Evolutionary conservation across 1,140 invertebrate species (phyloP).

Genomic region (Macrosteles quadrilineatus): DNA sequence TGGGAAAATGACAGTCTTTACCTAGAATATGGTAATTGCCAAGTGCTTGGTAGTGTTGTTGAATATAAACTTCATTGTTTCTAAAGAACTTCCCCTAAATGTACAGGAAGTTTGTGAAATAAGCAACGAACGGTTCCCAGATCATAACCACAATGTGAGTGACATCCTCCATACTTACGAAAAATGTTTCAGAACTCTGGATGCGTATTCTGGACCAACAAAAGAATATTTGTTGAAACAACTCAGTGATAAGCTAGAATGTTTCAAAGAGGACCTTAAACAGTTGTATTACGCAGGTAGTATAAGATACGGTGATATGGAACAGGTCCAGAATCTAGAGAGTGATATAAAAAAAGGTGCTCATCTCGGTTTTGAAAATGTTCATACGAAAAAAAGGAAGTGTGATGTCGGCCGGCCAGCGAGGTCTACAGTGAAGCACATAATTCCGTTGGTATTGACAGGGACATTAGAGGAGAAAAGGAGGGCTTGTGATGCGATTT

Average conservation of each 20-base stretch:
- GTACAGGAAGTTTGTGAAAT: neutral
- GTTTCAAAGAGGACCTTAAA: slow-evolving; percentile 11
- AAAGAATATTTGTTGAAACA: neutral
- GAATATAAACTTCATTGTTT: too few species aligned
- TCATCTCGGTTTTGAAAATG: neutral
- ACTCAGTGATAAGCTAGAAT: neutral
- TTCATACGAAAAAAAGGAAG: neutral
- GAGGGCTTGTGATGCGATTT: neutral
- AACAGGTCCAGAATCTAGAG: neutral
- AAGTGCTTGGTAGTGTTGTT: too few species aligned
- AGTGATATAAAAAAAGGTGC: neutral
- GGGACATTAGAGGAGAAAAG: neutral
- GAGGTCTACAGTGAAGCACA: neutral
- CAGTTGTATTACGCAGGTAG: neutral
- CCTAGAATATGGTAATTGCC: too few species aligned
- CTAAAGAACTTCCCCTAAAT: neutral
- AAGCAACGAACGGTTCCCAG: neutral
- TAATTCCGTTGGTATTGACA: slow-evolving; percentile 3
- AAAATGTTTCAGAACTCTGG: neutral
- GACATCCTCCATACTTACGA: slow-evolving; percentile 2
- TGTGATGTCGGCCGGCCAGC: neutral
- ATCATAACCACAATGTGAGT: neutral
- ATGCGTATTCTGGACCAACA: neutral
- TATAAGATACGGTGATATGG: neutral
- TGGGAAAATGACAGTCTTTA: too few species aligned